Percentiles rank a stretch among this genome's conserved stretches.
Conservation (phyloP, 2,888 invertebrate species). For the Macrosoma leucophasiata region DNA sequence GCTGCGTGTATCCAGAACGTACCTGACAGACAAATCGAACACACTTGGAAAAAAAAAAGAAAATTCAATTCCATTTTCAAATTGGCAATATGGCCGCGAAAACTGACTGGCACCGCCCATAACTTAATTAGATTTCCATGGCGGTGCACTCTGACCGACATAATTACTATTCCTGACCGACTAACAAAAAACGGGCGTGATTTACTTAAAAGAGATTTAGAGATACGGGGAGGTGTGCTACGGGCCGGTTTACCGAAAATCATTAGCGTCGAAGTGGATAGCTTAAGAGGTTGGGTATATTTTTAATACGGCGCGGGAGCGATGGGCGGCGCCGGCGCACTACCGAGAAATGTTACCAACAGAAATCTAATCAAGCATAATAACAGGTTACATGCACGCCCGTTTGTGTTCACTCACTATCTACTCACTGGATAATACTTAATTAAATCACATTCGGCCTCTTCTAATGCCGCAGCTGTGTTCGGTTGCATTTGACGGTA, state of each 20-base stretch:
- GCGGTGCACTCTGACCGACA: slow-evolving; percentile 73
- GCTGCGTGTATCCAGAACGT: slow-evolving; percentile 43
- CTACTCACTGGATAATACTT: slow-evolving; percentile 64
- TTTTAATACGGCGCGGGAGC: slow-evolving; percentile 72
- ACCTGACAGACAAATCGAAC: slow-evolving; percentile 36
- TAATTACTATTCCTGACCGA: slow-evolving; percentile 71
- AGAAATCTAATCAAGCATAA: slow-evolving; percentile 75
- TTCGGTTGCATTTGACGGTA: slow-evolving; percentile 30
- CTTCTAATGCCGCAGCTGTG: slow-evolving; percentile 60
- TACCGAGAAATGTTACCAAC: slow-evolving; percentile 76
- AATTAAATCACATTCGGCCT: slow-evolving; percentile 70
- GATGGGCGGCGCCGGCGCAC: slow-evolving; percentile 69
- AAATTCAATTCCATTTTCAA: slow-evolving; percentile 36
- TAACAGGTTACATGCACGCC: slow-evolving; percentile 71
- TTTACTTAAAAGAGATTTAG: slow-evolving; percentile 68
- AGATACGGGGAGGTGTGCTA: slow-evolving; percentile 65
- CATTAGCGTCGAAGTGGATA: slow-evolving; percentile 70
- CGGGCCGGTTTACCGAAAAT: slow-evolving; percentile 73
- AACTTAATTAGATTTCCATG: slow-evolving; percentile 72
- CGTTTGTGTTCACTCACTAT: slow-evolving; percentile 69
- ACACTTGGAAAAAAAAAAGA: slow-evolving; percentile 29
- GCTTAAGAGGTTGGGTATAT: slow-evolving; percentile 66
- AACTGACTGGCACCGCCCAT: slow-evolving; percentile 55
- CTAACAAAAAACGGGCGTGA: slow-evolving; percentile 64
- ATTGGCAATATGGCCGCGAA: slow-evolving; percentile 54